Evolutionary conservation across 2,113 vertebrate genomes (phyloP), one percentile per base, ranked within the genome.

Genomic region (Corythornis vintsioides): DNA sequence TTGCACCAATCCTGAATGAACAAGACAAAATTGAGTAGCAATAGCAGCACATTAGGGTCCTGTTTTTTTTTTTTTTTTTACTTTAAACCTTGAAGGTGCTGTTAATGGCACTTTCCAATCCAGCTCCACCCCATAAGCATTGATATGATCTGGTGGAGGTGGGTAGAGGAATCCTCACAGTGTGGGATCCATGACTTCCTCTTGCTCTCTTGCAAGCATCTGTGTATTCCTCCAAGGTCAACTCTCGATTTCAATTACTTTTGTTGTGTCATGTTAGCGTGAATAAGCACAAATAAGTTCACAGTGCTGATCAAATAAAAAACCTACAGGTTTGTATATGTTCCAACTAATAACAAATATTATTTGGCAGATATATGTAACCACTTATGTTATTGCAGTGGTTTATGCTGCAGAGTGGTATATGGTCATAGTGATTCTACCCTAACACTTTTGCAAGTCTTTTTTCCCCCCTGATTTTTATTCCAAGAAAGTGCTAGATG

Each of bases 111-210:
- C 4, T 76, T 29, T n/a, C 48, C 15, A 1, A 18, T 29, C 57
- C 48, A 42, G 19, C 6, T 7, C 42, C 5, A 5, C 47, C 70
- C 55, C 6, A 0, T 1, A 4, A 57, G 14, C 13, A 45, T 3
- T 9, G 35, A 2, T 21, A 2, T 1, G 28, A 15, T 38, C 3
- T 42, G 9, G 16, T 14, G 21, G 13, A 70, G 20, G 22, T 12
- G 21, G 56, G n/a, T 13, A 40, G 40, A 22, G 35, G n/a, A 38
- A 7, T 28, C 29, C 21, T 48, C 40, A 2, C 0, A 2, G 13
- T 0, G 0, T 11, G 35, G 65, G 28, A 2, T 18, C 6, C 1
- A 0, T 26, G 7, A 0, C 9, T 28, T 33, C 33, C 31, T n/a
- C n/a, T 22, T 7, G 22, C 31, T 61, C 28, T 31, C 29, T 16